Percentiles rank a stretch among this genome's conserved stretches.
Conservation (phyloP, 2,888 invertebrate species). For the Aricia artaxerxes region DNA sequence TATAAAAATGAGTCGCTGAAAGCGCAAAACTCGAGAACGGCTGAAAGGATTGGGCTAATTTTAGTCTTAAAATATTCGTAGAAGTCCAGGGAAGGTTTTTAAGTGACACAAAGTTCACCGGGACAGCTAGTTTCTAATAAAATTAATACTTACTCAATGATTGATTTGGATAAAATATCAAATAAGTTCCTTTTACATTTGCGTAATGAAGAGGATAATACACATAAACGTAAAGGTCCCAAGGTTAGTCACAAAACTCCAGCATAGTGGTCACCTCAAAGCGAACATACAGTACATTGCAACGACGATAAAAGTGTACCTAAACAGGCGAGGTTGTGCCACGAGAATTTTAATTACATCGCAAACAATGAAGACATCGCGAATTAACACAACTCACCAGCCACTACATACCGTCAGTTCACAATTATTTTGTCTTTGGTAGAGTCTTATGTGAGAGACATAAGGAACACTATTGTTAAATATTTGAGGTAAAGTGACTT, state of each 20-base stretch:
- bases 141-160: neutral
- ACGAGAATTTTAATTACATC: slow-evolving; percentile 56
- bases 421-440: neutral
- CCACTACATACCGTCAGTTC: neutral
- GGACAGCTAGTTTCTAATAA: no score
- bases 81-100: no score
- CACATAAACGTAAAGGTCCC: neutral
- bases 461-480: neutral
- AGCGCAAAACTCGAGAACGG: no score
- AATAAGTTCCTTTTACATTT: neutral
- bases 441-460: neutral
- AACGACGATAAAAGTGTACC: slow-evolving; percentile 65
- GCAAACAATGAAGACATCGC: slow-evolving; percentile 49
- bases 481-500: no score
- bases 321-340: slow-evolving; percentile 57
- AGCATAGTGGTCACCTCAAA: slow-evolving; percentile 28
- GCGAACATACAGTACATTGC: slow-evolving; percentile 54
- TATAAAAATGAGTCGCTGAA: no score
- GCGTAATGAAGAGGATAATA: neutral
- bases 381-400: slow-evolving; percentile 50
- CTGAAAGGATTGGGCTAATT: no score
- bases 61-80: no score
- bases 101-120: no score
- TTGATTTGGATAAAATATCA: neutral
- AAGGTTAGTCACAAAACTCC: slow-evolving; percentile 8